Percentiles rank a stretch among this genome's conserved stretches.
phyloP scores from a whole-genome alignment of 2,113 vertebrate species.

The Oreochromis tanganicae region DNA sequence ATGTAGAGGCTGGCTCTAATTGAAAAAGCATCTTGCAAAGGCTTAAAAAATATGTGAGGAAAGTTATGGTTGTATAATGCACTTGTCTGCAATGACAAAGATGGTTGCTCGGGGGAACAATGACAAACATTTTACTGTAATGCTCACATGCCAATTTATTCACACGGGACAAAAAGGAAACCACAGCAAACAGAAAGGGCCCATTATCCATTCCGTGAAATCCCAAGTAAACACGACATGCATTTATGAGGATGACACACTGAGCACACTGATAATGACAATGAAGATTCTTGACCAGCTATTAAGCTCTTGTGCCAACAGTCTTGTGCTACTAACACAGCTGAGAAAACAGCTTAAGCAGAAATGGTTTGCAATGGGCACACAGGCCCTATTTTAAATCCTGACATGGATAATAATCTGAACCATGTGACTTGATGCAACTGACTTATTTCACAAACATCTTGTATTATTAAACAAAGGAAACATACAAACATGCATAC shows the following conservation, averaged over 20 bases:
- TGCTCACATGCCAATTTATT: background rate
- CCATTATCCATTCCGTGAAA: background rate
- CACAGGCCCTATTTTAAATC: background rate
- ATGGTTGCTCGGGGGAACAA: background rate
- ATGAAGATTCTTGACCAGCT: background rate
- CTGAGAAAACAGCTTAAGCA: background rate
- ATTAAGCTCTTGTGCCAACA: background rate
- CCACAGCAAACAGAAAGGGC: background rate
- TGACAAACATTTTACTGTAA: background rate
- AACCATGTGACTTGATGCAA: background rate
- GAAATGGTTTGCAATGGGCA: background rate
- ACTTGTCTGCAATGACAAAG: background rate
- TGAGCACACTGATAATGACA: background rate
- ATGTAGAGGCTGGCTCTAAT: rapidly evolving
- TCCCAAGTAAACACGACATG: background rate
- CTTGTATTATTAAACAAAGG: background rate
- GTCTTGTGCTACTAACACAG: background rate
- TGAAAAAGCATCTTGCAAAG: background rate
- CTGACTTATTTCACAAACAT: background rate
- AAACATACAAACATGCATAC: background rate
- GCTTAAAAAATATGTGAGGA: background rate
- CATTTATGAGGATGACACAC: background rate
- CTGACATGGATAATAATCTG: background rate
- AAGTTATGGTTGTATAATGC: background rate
- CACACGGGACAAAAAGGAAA: background rate